These are phyloP conservation scores for Anguilla megastoma DNA, from an alignment of 2,797 vertebrate genomes.

Conservation along the genomic window DNA sequence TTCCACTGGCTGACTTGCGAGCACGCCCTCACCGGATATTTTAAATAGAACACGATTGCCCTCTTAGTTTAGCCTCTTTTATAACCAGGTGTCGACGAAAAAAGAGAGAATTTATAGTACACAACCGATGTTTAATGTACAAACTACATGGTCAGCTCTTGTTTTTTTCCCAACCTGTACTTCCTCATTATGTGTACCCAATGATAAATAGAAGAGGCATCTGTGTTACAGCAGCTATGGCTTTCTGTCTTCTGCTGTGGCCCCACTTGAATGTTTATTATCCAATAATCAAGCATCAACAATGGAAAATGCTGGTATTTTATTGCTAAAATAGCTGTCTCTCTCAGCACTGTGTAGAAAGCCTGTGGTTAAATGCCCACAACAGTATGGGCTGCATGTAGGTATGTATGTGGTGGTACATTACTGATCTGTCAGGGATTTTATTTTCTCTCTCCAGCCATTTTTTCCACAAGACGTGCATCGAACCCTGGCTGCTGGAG, in stretches of 20 bases:
- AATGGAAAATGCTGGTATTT: background rate
- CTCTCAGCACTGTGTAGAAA: background rate
- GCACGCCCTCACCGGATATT: background rate
- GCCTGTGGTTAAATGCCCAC: background rate
- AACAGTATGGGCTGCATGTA: background rate
- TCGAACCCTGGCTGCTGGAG: conserved; percentile 86
- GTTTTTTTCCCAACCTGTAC: background rate
- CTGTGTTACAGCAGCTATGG: background rate
- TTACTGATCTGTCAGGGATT: background rate
- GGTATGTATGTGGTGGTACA: background rate
- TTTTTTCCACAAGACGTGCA: conserved; percentile 84
- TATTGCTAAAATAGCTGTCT: background rate
- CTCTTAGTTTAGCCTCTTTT: background rate
- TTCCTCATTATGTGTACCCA: background rate
- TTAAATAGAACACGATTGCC: background rate
- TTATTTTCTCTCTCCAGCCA: conserved; percentile 66
- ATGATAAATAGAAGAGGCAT: background rate
- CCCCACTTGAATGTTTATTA: no score
- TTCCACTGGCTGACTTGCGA: background rate
- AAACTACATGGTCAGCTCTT: background rate
- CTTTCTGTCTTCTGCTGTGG: background rate
- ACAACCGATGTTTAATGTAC: background rate
- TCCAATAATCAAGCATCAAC: background rate
- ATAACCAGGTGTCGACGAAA: background rate
- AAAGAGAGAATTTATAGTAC: background rate